Evolutionary conservation across 2,113 vertebrate species (phyloP).

Genomic region (Pluvianellus socialis): DNA sequence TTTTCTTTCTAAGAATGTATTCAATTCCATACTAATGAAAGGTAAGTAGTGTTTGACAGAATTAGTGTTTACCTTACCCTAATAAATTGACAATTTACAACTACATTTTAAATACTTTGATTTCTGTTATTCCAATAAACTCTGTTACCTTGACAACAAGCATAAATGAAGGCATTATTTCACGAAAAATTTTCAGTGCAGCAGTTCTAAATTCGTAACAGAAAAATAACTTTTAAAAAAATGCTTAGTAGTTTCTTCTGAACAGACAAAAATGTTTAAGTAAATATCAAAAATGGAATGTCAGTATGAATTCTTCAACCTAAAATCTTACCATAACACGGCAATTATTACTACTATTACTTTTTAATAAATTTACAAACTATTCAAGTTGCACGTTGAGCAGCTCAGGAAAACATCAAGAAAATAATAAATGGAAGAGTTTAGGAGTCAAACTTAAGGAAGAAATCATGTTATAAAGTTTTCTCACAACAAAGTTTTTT

Average conservation of each 20-base stretch:
- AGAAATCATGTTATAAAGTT: background rate
- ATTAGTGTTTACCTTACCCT: background rate
- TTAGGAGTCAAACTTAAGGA: background rate
- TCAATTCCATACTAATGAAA: background rate
- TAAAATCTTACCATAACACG: slow-evolving; percentile 4
- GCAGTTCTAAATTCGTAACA: background rate
- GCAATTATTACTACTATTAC: background rate
- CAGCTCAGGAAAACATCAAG: slow-evolving; percentile 5
- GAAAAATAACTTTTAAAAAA: background rate
- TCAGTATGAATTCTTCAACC: slow-evolving; percentile 23
- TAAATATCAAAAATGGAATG: background rate
- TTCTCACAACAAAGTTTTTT: slow-evolving; percentile 8
- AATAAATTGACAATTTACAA: background rate
- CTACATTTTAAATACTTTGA: background rate
- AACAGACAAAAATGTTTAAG: background rate
- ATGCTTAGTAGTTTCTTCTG: background rate
- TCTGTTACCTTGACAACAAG: slow-evolving; percentile 35
- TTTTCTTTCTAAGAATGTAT: background rate
- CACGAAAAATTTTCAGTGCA: background rate
- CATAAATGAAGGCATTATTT: background rate
- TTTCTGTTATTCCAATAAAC: slow-evolving; percentile 13
- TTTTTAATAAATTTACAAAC: background rate
- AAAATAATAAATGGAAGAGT: background rate
- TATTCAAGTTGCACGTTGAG: background rate
- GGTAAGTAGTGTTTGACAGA: background rate